Conservation (phyloP, 2,888 invertebrate species). For the Pyrochroa serraticornis region DNA sequence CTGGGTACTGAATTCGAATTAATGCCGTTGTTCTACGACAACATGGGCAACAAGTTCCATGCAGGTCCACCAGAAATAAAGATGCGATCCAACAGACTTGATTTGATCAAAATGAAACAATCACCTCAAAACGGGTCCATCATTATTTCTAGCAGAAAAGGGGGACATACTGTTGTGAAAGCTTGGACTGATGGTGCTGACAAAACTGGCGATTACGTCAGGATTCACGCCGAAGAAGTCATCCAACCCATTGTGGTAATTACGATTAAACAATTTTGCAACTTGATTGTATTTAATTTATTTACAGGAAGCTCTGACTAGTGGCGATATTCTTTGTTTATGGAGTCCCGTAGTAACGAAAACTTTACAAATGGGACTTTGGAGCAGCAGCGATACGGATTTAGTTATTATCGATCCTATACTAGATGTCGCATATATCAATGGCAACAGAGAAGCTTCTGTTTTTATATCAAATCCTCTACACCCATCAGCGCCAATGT, state of each 20-base stretch:
- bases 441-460: slow-evolving; percentile 45
- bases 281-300: slow-evolving; percentile 18
- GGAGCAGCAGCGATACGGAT: slow-evolving; percentile 53
- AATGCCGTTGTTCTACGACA: slow-evolving; percentile 62
- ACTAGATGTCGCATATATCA: slow-evolving; percentile 54
- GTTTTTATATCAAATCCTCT: slow-evolving; percentile 51
- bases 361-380: slow-evolving; percentile 50
- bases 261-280: not conserved
- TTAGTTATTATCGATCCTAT: slow-evolving; percentile 50
- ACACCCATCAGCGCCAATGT: slow-evolving; percentile 49
- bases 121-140: slow-evolving; percentile 60
- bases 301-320: slow-evolving; percentile 55
- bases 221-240: slow-evolving; percentile 54
- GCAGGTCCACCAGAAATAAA: slow-evolving; percentile 60
- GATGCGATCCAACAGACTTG: slow-evolving; percentile 60
- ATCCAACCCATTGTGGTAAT: slow-evolving; percentile 52
- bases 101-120: slow-evolving; percentile 53
- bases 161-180: slow-evolving; percentile 62
- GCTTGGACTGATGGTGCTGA: slow-evolving; percentile 55
- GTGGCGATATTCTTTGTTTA: slow-evolving; percentile 64
- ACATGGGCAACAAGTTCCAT: slow-evolving; percentile 62
- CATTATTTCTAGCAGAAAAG: slow-evolving; percentile 56
- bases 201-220: slow-evolving; percentile 56
- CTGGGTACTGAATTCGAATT: slow-evolving; percentile 61
- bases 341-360: slow-evolving; percentile 57